Base-by-base conservation (phyloP, 2,888 invertebrate species). In the Agriopis aurantiaria region DNA sequence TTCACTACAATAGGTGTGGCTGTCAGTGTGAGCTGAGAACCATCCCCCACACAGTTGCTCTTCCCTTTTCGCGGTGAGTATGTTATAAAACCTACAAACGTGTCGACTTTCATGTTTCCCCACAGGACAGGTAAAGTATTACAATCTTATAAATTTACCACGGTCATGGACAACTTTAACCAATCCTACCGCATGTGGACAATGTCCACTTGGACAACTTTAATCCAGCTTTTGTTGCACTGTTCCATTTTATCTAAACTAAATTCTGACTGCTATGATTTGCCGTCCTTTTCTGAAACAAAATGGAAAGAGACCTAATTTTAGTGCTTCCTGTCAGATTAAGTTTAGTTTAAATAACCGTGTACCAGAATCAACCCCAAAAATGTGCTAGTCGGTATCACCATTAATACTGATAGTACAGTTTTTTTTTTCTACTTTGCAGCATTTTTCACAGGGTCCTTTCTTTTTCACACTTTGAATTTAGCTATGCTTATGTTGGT, bases 1-100 rank as follows among this genome's bases (percentile, higher is more conserved):
- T 91, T 91, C 82, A 88, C 90, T 81, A 89, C 85, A 90, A 79
- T 93, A 93, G 93, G 91, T 93, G 80, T 82, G 82, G 89, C 81
- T 83, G 87, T 77, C 75, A 76, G 77, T 77, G 70, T 75, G 83
- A 78, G 77, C 80, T 77, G 83, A 82, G 80, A 82, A 76, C 79
- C 84, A 70, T 49, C 83, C 79, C 81, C 75, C 80, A 74, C 79
- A 82, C 85, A 79, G 81, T 79, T 45, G 65, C 57, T 82, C 71
- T 73, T 68, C 73, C 4, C 17, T 33, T 65, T n/a, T 33, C 55
- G 74, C 79, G 92, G 92, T 92, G 86, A 92, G 92, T 92, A 88
- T 84, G 76, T 74, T 64, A 49, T 71, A 74, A 74, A 63, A 55
- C 55, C 14, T 11, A 67, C 10, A 58, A 45, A 45, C 17, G 45